Conservation (phyloP, 2,888 invertebrate species). For the Strigamia maritima region DNA sequence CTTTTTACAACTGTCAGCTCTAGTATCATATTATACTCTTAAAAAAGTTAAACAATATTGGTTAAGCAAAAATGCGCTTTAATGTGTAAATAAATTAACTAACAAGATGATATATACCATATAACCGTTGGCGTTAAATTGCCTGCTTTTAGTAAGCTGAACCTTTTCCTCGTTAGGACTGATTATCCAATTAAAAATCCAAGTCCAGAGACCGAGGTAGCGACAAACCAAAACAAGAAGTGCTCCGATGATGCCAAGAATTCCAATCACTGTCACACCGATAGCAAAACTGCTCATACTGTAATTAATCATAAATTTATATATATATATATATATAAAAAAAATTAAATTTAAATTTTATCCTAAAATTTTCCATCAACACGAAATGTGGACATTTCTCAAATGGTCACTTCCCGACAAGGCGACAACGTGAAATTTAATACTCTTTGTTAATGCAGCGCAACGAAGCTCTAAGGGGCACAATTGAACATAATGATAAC, state of each 20-base stretch:
- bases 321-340: background rate
- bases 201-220: slow-evolving; percentile 54
- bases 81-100: background rate
- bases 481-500: no score
- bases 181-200: slow-evolving; percentile 57
- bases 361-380: background rate
- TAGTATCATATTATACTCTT: background rate
- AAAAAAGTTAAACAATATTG: background rate
- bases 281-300: slow-evolving; percentile 53
- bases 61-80: background rate
- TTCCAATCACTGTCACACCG: slow-evolving; percentile 54
- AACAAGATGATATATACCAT: slow-evolving; percentile 57
- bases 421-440: no score
- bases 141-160: slow-evolving; percentile 57
- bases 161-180: slow-evolving; percentile 60
- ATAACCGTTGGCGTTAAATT: slow-evolving; percentile 66
- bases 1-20: no score
- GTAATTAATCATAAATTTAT: background rate
- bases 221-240: slow-evolving; percentile 52
- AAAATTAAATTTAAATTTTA: background rate
- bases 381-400: background rate
- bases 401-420: no score
- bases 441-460: no score
- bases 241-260: slow-evolving; percentile 52
- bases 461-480: no score